A percentile compares a stretch with the other conserved stretches of the same genome.
Evolutionary conservation across 2,888 invertebrate genomes (phyloP).

Genomic region (Drosophila buzzatii): DNA sequence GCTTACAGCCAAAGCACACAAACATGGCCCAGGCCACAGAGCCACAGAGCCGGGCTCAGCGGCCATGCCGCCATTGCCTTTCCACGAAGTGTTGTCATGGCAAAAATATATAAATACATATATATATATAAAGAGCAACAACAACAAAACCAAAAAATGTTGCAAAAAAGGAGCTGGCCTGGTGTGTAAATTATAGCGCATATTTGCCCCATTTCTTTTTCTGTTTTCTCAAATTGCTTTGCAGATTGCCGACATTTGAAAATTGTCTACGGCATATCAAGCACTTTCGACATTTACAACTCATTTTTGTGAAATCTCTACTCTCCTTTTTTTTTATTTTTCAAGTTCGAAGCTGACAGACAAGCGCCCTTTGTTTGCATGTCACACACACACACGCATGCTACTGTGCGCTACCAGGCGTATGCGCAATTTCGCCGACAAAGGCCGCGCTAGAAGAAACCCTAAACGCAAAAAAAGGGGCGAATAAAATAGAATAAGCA

Average conservation of each 20-base stretch:
- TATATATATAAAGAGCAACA: conserved; percentile 17
- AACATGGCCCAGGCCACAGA: conserved; percentile 56
- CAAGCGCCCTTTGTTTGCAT: conserved; percentile 75
- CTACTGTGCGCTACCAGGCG: conserved; percentile 67
- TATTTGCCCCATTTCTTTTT: conserved; percentile 66
- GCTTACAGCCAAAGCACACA: conserved; percentile 79
- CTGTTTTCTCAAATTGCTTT: conserved; percentile 72
- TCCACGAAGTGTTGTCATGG: conserved; percentile 72
- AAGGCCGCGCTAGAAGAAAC: conserved; percentile 55
- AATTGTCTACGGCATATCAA: conserved; percentile 71
- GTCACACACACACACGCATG: conserved; percentile 29
- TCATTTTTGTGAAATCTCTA: conserved; percentile 68
- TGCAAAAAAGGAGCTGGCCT: conserved; percentile 44
- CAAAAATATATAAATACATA: conserved; percentile 28
- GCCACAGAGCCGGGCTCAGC: conserved; percentile 34
- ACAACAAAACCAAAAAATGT: conserved; percentile 1
- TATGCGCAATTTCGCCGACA: conserved; percentile 78
- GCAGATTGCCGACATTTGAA: conserved; percentile 77
- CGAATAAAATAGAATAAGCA: conserved; percentile 40
- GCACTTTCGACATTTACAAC: conserved; percentile 80
- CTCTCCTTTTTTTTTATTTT: conserved; percentile 44
- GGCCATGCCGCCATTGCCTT: conserved; percentile 2
- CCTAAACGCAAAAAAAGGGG: conserved; percentile 39
- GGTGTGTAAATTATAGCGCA: conserved; percentile 80
- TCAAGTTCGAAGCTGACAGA: conserved; percentile 76